Evolutionary conservation across 2,113 vertebrate genomes (phyloP).

Genomic region (Taurulus bubalis): DNA sequence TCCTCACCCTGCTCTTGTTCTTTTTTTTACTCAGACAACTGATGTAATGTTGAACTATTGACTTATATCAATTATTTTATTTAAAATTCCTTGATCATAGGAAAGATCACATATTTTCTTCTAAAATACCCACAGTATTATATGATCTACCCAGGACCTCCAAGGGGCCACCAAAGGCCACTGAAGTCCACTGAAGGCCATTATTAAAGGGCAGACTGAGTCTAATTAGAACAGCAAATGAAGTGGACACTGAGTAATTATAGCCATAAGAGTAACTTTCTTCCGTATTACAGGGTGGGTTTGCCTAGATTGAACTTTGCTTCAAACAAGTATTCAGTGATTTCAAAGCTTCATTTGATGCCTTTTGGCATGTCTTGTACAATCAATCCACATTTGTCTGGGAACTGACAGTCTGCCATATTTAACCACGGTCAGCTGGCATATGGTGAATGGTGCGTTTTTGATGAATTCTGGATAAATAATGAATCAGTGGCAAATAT

Average conservation of each 20-base stretch:
- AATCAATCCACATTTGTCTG: slow-evolving; percentile 41
- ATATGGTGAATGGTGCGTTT: slow-evolving; percentile 45
- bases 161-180: slow-evolving; percentile 26
- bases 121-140: slow-evolving; percentile 21
- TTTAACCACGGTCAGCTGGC: slow-evolving; percentile 46
- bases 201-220: slow-evolving; percentile 54
- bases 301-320: slow-evolving; percentile 39
- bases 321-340: slow-evolving; percentile 42
- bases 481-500: slow-evolving; percentile 29
- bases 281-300: slow-evolving; percentile 27
- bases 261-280: slow-evolving; percentile 35
- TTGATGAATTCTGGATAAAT: slow-evolving; percentile 23
- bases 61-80: slow-evolving; percentile 15
- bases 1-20: slow-evolving; percentile 7
- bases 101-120: background rate
- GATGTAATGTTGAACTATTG: slow-evolving; percentile 4
- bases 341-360: slow-evolving; percentile 35
- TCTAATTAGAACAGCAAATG: slow-evolving; percentile 67
- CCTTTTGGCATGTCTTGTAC: slow-evolving; percentile 38
- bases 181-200: slow-evolving; percentile 22
- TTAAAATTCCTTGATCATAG: background rate
- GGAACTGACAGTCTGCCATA: slow-evolving; percentile 31
- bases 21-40: background rate
- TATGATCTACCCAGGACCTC: slow-evolving; percentile 33
- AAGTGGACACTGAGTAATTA: slow-evolving; percentile 60